Percentiles rank a stretch among this genome's conserved stretches.
Conservation (phyloP, 2,888 invertebrate species). For the Thymelicus acteon region DNA sequence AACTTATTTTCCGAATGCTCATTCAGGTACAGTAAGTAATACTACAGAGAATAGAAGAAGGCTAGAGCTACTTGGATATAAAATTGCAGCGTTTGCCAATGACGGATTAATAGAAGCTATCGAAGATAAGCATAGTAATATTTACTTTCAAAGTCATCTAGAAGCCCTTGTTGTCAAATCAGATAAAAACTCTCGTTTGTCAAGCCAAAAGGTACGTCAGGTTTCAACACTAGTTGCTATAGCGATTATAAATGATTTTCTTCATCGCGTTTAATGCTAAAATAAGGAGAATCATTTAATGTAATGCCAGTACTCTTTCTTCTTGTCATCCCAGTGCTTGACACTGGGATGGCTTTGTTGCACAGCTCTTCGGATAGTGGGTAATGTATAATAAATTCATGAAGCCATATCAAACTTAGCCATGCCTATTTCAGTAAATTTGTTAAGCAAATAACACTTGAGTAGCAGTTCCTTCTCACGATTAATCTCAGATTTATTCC, state of each 20-base stretch:
- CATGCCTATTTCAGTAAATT: too few species aligned
- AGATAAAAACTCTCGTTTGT: constrained; percentile 19
- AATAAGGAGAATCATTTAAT: too few species aligned
- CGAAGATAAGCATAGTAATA: constrained; percentile 23
- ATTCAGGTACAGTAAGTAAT: constrained; percentile 23
- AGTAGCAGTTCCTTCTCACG: too few species aligned
- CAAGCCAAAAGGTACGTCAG: constrained; percentile 20
- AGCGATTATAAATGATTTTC: constrained; percentile 25
- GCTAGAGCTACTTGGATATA: constrained; percentile 19
- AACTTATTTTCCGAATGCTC: constrained; percentile 23
- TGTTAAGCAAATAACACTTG: too few species aligned
- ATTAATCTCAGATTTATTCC: too few species aligned
- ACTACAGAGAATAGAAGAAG: constrained; percentile 22
- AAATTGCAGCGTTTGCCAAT: constrained; percentile 21
- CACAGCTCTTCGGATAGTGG: too few species aligned
- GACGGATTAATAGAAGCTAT: constrained; percentile 20
- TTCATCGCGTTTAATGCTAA: constrained; percentile 22
- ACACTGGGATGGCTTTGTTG: too few species aligned
- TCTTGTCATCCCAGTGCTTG: too few species aligned
- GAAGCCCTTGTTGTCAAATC: constrained; percentile 24
- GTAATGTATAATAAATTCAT: too few species aligned
- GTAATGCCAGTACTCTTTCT: too few species aligned
- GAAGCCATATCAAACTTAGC: too few species aligned
- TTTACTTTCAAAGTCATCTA: constrained; percentile 24
- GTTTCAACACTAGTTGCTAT: constrained; percentile 24